Conservation (phyloP, 2,113 vertebrate species). For the Piprites chloris region DNA sequence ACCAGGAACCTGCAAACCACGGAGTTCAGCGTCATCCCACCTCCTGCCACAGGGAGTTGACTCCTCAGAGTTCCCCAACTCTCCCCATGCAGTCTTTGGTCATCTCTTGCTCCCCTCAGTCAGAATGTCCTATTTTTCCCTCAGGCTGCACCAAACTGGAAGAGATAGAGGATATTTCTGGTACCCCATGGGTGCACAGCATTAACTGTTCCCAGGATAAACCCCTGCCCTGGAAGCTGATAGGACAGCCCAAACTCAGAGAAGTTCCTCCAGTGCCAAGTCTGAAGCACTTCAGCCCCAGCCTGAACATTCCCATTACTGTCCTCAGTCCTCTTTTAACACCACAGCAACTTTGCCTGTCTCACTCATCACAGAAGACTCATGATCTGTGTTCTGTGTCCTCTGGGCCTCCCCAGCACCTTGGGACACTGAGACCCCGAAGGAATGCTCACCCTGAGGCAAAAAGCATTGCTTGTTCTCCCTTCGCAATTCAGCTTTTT, state of each 20-base stretch:
- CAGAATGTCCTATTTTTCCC: background rate
- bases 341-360: background rate
- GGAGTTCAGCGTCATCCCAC: background rate
- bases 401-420: background rate
- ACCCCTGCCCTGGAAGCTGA: background rate
- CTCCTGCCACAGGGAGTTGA: accelerated
- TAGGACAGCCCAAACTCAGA: background rate
- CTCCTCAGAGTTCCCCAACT: background rate
- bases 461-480: background rate
- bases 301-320: accelerated
- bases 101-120: background rate
- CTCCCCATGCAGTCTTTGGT: accelerated
- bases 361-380: background rate
- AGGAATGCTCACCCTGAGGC: background rate
- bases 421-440: background rate
- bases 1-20: background rate
- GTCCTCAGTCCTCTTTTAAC: background rate
- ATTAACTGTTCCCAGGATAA: background rate
- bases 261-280: background rate
- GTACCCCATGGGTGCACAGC: background rate
- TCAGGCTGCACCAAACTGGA: background rate
- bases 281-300: background rate
- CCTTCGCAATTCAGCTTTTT: background rate
- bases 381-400: background rate
- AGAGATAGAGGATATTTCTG: background rate